These are phyloP conservation scores for Montipora capricornis DNA, from an alignment of 64 coral and sea anemone genomes.

Conservation along the genomic window DNA sequence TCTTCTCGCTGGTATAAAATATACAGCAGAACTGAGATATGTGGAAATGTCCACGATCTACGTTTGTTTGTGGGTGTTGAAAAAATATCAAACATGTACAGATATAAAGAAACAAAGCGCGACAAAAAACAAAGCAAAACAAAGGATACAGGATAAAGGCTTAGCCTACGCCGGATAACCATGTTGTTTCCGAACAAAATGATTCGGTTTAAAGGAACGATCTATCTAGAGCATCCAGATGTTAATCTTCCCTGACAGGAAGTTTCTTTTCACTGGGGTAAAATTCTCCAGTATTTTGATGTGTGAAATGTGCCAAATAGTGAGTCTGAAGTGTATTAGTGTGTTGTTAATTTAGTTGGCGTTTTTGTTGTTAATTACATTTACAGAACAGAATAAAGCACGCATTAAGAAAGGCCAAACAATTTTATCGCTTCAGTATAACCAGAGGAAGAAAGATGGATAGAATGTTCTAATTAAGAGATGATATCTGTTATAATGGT, in stretches of 20 bases:
- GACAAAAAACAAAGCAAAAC: too few relatives aligned
- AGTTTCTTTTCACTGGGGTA: background rate
- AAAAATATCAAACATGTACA: background rate
- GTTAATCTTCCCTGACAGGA: background rate
- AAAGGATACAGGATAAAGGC: too few relatives aligned
- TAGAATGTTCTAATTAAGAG: background rate
- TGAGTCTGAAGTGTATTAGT: background rate
- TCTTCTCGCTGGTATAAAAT: too few relatives aligned
- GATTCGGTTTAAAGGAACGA: background rate
- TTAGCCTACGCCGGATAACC: background rate
- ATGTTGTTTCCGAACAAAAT: background rate
- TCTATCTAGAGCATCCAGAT: background rate
- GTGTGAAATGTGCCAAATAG: background rate
- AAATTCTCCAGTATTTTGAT: background rate
- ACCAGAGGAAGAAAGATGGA: background rate
- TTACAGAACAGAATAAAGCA: background rate
- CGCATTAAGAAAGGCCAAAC: background rate
- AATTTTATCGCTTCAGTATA: background rate
- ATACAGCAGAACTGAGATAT: too few relatives aligned
- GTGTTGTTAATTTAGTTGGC: background rate
- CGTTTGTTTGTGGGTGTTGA: too few relatives aligned
- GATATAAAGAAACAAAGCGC: background rate
- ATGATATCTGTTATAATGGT: background rate
- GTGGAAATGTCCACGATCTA: too few relatives aligned
- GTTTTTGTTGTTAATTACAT: background rate